These are phyloP conservation scores for Drosophila parabipectinata DNA, from an alignment of 1,140 invertebrate species.

Conservation along the genomic window DNA sequence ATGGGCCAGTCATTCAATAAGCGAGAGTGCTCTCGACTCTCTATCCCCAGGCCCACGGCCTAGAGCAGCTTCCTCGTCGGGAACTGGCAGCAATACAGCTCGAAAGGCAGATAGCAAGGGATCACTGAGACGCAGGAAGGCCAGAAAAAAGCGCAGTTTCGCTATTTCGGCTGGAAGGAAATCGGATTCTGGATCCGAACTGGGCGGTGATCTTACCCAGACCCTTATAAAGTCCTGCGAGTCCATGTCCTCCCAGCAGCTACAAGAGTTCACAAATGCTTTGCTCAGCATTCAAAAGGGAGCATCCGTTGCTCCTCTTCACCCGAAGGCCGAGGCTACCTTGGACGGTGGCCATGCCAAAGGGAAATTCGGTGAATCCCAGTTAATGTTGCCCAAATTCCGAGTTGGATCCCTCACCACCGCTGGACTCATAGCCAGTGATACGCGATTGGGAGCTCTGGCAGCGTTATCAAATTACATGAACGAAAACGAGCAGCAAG, in stretches of 20 bases:
- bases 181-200: constrained; percentile 87
- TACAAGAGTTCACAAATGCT: constrained; percentile 78
- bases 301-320: constrained; percentile 11
- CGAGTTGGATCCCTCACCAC: constrained; percentile 86
- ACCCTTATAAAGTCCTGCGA: constrained; percentile 79
- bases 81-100: constrained; percentile 71
- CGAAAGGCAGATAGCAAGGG: constrained; percentile 84
- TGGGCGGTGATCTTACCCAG: constrained; percentile 68
- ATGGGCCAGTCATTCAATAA: constrained; percentile 89
- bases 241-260: constrained; percentile 84
- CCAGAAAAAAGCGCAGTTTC: constrained; percentile 86
- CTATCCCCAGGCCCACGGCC: constrained; percentile 85
- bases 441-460: constrained; percentile 73
- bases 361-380: constrained; percentile 71
- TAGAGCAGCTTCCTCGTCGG: constrained; percentile 72
- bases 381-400: constrained; percentile 85
- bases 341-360: constrained; percentile 36
- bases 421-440: constrained; percentile 63
- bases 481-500: constrained; percentile 77
- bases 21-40: constrained; percentile 93
- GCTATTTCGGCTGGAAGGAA: constrained; percentile 83
- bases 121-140: constrained; percentile 87
- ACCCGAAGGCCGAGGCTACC: constrained; percentile 25
- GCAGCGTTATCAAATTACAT: constrained; percentile 81
- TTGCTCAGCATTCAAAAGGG: constrained; percentile 72